Percentiles rank a stretch among this genome's conserved stretches.
phyloP scores from a whole-genome alignment of 1,140 invertebrate species.

The Neodiprion pinetum region DNA sequence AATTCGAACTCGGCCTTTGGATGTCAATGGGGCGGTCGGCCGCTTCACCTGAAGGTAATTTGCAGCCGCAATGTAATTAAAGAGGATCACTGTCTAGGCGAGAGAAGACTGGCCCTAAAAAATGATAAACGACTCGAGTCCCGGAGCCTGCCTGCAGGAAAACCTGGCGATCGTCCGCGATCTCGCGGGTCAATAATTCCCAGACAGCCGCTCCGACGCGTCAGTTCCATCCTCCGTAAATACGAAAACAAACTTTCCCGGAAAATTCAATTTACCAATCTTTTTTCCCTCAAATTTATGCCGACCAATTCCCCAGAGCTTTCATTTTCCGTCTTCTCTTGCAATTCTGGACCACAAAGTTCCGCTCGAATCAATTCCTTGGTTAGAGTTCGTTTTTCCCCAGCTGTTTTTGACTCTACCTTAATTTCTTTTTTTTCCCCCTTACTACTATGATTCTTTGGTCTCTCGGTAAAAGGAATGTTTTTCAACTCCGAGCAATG shows the following conservation, averaged over 20 bases:
- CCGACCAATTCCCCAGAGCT: neutral
- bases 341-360: neutral
- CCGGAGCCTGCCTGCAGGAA: too few relatives aligned
- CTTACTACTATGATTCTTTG: neutral
- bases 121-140: neutral
- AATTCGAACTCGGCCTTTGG: neutral
- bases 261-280: slow-evolving; percentile 39
- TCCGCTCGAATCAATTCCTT: neutral
- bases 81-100: neutral
- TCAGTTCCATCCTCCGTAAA: slow-evolving; percentile 37
- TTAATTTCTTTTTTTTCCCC: neutral
- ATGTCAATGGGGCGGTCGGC: neutral
- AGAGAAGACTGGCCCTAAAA: neutral
- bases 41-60: neutral
- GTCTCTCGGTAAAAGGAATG: neutral
- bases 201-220: neutral
- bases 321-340: neutral
- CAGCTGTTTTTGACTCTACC: neutral
- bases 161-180: too few relatives aligned
- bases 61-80: neutral
- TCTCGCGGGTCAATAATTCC: neutral
- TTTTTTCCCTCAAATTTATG: slow-evolving; percentile 5
- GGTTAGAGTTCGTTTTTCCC: neutral
- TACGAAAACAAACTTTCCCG: slow-evolving; percentile 41
- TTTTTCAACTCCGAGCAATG: neutral